These are phyloP conservation scores for Maccullochella peelii DNA, from an alignment of 2,113 vertebrate species.

Conservation along the genomic window DNA sequence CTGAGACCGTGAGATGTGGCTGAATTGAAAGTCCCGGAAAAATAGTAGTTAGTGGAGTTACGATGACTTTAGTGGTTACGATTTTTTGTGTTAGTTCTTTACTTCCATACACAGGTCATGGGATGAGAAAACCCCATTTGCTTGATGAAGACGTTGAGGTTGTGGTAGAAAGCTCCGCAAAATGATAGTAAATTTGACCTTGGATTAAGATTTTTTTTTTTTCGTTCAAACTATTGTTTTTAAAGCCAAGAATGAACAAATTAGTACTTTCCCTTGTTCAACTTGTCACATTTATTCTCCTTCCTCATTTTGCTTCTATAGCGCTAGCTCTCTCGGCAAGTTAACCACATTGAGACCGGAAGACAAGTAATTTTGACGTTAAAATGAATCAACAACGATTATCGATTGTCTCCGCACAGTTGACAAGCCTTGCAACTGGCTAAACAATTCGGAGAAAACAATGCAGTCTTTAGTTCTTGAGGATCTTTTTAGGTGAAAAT, in stretches of 20 bases:
- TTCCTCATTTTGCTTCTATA: not conserved
- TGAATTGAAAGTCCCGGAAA: too few species aligned
- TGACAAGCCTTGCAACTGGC: not conserved
- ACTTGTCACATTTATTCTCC: not conserved
- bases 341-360: not conserved
- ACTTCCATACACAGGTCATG: too few species aligned
- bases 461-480: rapidly evolving
- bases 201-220: not conserved
- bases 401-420: rapidly evolving
- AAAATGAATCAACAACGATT: constrained; percentile 6
- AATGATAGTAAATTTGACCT: not conserved
- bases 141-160: too few species aligned
- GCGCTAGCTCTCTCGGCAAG: too few species aligned
- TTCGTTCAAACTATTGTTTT: not conserved
- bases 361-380: rapidly evolving
- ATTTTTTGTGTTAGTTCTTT: too few species aligned
- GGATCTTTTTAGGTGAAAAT: not conserved
- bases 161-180: not conserved
- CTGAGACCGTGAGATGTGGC: too few species aligned
- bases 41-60: too few species aligned
- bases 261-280: not conserved
- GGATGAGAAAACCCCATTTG: too few species aligned
- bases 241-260: not conserved
- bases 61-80: too few species aligned
- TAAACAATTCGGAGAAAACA: not conserved